A percentile compares a stretch with the other conserved stretches of the same genome.
These are phyloP conservation scores for Bovichtus variegatus DNA, from an alignment of 2,797 vertebrate species.

Conservation along the genomic window DNA sequence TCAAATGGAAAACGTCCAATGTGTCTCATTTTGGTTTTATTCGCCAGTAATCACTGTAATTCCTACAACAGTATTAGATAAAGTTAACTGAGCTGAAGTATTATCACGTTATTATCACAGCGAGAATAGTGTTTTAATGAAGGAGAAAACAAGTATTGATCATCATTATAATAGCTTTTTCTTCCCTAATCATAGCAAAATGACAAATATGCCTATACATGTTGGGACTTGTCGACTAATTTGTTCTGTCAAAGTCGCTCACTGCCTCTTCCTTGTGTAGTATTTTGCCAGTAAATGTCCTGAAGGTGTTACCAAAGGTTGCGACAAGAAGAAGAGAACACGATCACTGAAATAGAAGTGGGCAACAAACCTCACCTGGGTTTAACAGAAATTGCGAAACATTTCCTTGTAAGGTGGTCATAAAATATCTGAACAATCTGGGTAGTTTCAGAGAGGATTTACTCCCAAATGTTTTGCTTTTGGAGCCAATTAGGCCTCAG, in stretches of 20 bases:
- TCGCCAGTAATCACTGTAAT: conserved; percentile 1
- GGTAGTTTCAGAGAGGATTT: neutral
- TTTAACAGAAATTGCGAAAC: conserved; percentile 30
- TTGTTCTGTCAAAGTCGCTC: conserved; percentile 47
- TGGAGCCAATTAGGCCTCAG: conserved; percentile 9
- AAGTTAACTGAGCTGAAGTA: conserved; percentile 28
- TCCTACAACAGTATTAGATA: conserved; percentile 54
- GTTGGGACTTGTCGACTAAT: conserved; percentile 31
- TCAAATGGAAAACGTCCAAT: conserved; percentile 1
- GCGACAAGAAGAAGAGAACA: conserved; percentile 58
- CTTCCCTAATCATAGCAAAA: conserved; percentile 32
- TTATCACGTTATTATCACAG: conserved; percentile 36
- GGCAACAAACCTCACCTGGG: conserved; percentile 42
- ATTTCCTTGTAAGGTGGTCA: neutral
- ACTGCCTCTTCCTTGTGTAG: conserved; percentile 55
- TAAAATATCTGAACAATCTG: neutral
- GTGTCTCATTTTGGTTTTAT: conserved; percentile 28
- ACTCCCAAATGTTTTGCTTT: conserved; percentile 15
- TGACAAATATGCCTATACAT: conserved; percentile 25
- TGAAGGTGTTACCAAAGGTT: conserved; percentile 81
- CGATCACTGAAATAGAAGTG: conserved; percentile 55
- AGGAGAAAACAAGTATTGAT: conserved; percentile 56
- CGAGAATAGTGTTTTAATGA: conserved; percentile 46
- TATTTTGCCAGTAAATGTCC: conserved; percentile 53
- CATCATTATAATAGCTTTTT: conserved; percentile 27